Evolutionary conservation across 2,113 vertebrate species (phyloP).

Genomic region (Heliornis fulica): DNA sequence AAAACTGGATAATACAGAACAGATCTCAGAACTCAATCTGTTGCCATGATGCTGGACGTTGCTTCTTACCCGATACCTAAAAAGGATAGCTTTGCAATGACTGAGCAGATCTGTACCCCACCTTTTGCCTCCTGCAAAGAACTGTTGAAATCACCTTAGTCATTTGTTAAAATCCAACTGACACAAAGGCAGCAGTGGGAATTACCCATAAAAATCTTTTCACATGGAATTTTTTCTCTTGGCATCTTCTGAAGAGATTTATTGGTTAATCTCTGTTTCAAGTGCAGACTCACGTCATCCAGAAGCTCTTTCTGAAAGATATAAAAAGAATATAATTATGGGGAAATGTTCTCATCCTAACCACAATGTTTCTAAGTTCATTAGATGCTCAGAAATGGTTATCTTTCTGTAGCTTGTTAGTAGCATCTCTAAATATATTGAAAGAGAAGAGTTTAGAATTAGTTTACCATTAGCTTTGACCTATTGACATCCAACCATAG

Average conservation of each 20-base stretch:
- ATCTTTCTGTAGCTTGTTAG: not conserved
- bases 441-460: not conserved
- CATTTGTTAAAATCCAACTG: not conserved
- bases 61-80: not conserved
- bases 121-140: not conserved
- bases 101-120: not conserved
- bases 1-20: not conserved
- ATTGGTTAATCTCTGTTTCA: not conserved
- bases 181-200: not conserved
- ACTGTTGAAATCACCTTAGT: not conserved
- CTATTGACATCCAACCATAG: not conserved
- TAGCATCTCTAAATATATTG: not conserved
- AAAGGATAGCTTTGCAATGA: not conserved
- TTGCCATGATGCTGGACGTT: not conserved
- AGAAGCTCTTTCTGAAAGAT: not conserved
- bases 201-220: not conserved
- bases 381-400: not conserved
- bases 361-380: not conserved
- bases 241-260: not conserved
- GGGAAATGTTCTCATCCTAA: not conserved
- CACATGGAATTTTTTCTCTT: not conserved
- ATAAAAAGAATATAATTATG: not conserved
- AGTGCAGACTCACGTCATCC: not conserved
- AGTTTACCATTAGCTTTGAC: not conserved
- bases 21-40: not conserved